A percentile compares a stretch with the other conserved stretches of the same genome.
phyloP scores from a whole-genome alignment of 2,113 vertebrate genomes.

The Phasianus colchicus region DNA sequence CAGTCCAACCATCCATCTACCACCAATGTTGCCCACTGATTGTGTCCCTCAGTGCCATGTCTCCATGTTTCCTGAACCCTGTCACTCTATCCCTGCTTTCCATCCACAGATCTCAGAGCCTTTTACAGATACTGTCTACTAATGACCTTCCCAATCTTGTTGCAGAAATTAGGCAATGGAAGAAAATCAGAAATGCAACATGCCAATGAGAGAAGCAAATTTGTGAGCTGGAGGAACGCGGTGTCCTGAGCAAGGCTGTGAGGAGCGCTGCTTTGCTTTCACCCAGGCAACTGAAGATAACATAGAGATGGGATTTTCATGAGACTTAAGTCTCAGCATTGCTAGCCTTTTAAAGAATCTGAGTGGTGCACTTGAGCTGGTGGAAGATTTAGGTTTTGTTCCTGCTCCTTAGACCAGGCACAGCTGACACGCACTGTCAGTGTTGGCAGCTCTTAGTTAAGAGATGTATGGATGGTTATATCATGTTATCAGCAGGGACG shows the following conservation, averaged over 20 bases:
- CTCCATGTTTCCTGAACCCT: background rate
- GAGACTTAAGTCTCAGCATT: background rate
- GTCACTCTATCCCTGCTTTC: background rate
- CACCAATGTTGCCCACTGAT: too few species aligned
- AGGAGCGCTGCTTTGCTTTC: background rate
- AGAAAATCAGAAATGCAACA: background rate
- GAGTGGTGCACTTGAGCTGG: background rate
- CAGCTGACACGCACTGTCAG: background rate
- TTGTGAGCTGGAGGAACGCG: background rate
- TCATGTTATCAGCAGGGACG: conserved; percentile 9
- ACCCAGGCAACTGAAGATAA: fast-evolving
- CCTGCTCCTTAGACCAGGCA: background rate
- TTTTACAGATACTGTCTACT: background rate
- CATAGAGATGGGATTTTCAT: fast-evolving
- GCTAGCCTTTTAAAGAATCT: too few species aligned
- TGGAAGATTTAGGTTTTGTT: background rate
- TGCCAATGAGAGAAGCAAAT: background rate
- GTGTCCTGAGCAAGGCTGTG: fast-evolving
- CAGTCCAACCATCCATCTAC: too few species aligned
- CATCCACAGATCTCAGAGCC: background rate
- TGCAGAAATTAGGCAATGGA: background rate
- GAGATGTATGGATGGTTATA: background rate
- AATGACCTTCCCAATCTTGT: background rate
- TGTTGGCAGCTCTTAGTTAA: background rate
- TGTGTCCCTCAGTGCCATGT: too few species aligned